phyloP scores from a whole-genome alignment of 1,140 invertebrate species.

The Whitmania pigra region DNA sequence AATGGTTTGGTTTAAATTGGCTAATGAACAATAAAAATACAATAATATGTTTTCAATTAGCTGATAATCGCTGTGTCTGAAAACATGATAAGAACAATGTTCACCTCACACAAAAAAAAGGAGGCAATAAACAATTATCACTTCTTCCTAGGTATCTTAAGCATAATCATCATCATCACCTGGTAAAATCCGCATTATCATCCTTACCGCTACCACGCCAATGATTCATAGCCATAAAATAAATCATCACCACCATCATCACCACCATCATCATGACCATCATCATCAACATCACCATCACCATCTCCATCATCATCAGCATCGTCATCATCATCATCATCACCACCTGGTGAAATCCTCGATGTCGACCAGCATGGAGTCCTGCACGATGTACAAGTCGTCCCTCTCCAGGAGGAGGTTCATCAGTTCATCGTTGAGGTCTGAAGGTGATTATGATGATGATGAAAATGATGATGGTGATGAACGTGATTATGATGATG shows the following conservation, averaged over 20 bases:
- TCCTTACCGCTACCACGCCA: too few species aligned
- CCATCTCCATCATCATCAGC: neutral
- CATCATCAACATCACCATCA: constrained; percentile 7
- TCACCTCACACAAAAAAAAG: too few species aligned
- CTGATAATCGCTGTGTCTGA: too few species aligned
- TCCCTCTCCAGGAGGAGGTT: constrained; percentile 72
- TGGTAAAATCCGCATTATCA: too few species aligned
- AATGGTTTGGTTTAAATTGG: too few species aligned
- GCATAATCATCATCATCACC: too few species aligned
- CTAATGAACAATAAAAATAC: too few species aligned
- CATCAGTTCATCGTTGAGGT: constrained; percentile 73
- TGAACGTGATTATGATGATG: constrained; percentile 23
- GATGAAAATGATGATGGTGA: neutral
- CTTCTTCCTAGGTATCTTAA: too few species aligned
- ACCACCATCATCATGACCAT: constrained; percentile 2
- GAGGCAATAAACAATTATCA: too few species aligned
- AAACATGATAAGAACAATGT: too few species aligned
- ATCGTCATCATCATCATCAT: constrained; percentile 4
- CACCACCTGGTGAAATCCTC: neutral
- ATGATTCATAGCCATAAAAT: too few species aligned
- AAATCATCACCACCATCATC: neutral
- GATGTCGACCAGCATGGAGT: constrained; percentile 90
- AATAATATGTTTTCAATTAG: too few species aligned
- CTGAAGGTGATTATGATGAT: constrained; percentile 32
- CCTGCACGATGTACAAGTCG: constrained; percentile 89